phyloP scores from a whole-genome alignment of 2,113 vertebrate species.

The Anarrhichthys ocellatus region DNA sequence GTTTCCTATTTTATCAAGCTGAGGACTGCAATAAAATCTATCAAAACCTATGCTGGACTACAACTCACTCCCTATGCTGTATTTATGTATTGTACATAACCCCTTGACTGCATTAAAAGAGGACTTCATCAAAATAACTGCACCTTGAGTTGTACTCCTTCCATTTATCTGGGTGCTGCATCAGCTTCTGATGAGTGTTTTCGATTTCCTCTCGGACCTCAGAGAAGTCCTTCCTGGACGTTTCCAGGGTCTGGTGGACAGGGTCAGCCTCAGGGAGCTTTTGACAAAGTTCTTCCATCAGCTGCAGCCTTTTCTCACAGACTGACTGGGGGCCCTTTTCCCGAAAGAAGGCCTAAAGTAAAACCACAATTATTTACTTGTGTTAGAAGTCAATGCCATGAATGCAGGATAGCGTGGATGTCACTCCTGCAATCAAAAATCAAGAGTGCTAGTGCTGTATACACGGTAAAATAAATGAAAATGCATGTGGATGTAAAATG shows the following conservation, averaged over 20 bases:
- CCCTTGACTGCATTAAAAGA: background rate
- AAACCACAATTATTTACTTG: background rate
- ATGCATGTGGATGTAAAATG: background rate
- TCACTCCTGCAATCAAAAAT: background rate
- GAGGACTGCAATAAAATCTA: background rate
- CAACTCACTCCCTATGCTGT: background rate
- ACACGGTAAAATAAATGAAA: background rate
- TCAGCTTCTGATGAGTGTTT: constrained; percentile 84
- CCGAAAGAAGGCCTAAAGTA: constrained; percentile 89
- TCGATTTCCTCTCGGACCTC: constrained; percentile 88
- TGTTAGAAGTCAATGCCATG: background rate
- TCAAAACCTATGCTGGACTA: background rate
- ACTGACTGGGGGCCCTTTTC: constrained; percentile 91
- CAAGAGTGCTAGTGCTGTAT: background rate
- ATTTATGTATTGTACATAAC: background rate
- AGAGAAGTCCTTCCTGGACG: constrained; percentile 79
- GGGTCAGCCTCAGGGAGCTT: constrained; percentile 90
- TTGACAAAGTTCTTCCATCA: constrained; percentile 93
- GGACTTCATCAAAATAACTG: background rate
- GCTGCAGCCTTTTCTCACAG: constrained; percentile 91
- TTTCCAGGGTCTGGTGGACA: constrained; percentile 82
- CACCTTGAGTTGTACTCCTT: constrained; percentile 89
- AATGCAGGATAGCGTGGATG: background rate
- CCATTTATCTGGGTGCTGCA: constrained; percentile 92
- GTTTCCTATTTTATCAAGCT: background rate